These are phyloP conservation scores for Crotalus tigris DNA, from an alignment of 2,113 vertebrate genomes.

Conservation along the genomic window DNA sequence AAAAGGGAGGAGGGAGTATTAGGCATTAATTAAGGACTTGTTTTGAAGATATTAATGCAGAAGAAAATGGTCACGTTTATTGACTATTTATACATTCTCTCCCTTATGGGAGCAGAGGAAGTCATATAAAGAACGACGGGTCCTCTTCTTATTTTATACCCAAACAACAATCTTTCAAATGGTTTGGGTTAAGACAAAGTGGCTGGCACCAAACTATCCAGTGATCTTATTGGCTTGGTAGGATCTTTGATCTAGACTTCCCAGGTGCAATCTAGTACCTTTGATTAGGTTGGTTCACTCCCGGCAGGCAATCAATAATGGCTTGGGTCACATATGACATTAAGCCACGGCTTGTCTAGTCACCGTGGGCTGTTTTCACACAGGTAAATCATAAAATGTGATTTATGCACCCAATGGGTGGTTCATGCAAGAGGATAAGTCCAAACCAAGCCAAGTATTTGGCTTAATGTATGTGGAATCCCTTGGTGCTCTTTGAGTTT, in stretches of 20 bases:
- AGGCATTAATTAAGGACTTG: background rate
- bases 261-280: background rate
- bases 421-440: background rate
- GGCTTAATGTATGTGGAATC: background rate
- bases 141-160: background rate
- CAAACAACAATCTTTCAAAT: background rate
- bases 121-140: background rate
- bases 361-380: background rate
- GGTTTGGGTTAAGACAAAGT: background rate
- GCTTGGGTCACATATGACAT: background rate
- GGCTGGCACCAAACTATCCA: background rate
- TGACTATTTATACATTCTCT: background rate
- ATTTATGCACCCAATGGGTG: background rate
- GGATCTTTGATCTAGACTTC: background rate
- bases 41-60: constrained; percentile 51
- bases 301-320: background rate
- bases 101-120: background rate
- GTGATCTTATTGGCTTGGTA: background rate
- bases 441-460: background rate
- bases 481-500: too few species aligned
- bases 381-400: background rate
- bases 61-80: constrained; percentile 30
- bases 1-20: constrained; percentile 47
- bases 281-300: background rate
- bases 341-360: background rate